Evolutionary conservation across 2,113 vertebrate genomes (phyloP), one percentile per base, ranked within the genome.

Genomic region (Pangasianodon gigas): DNA sequence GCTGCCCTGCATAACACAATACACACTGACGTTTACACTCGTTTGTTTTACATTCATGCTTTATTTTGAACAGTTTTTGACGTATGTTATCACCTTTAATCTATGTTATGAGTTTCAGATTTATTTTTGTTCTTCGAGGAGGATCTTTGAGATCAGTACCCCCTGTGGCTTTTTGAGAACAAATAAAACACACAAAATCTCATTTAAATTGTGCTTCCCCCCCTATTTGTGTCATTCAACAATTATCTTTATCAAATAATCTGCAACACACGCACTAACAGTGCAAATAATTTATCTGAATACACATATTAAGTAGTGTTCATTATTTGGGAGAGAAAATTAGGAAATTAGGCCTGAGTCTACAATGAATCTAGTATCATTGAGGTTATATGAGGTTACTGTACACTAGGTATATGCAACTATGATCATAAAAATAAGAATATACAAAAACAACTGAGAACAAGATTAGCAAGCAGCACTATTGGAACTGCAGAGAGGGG

Each of bases 401-500:
- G 18, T 88, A 26, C 37, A 67, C n/a, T 52, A 84, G 21, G 41
- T 62, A 21, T 13, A 37, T 5, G 7, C 62, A 58, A 85, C 56
- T 69, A 67, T 26, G 26, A 51, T 52, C 29, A 24, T 8, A 41
- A 19, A 52, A 51, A 85, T 58, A 75, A 84, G 82, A 16, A 24
- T 44, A 41, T 46, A 82, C 26, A 62, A 37, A 67, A 37, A 52
- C 65, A 88, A 88, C 84, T 86, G 86, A 62, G 51, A 69, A 44
- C 71, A 77, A 46, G 29, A 77, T 85, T 32, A 79, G 14, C 24
- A 51, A 52, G 67, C 89, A 85, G 21, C 58, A 71, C 90, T 89
- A 85, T 83, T 8, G 80, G 65, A 26, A 83, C 87, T 79, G 90
- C 86, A 92, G 86, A 93, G 92, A 94, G 16, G 37, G 37, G 62